Base-by-base conservation (phyloP, 2,797 vertebrate genomes). In the Odontamblyopus rebecca region DNA sequence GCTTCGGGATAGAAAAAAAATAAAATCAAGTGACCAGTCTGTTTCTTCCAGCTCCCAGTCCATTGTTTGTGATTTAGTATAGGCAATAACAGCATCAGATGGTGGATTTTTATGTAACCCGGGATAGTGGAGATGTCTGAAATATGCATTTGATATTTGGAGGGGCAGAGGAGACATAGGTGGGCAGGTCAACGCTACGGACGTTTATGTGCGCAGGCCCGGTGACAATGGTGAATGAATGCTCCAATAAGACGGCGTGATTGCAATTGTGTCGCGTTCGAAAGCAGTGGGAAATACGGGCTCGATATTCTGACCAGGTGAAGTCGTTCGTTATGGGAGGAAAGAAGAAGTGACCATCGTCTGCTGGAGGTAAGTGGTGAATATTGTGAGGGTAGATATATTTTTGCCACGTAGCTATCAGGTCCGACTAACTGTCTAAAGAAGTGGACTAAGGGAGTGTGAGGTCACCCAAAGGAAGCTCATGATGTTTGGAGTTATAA, bases 121-220 rank as follows among this genome's bases (percentile, higher is more conserved):
- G 63, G 18, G 23, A 77, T 78, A 66, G 78, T 71, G 79, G 67
- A 76, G 73, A 86, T 87, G 87, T 76, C 84, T 87, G 85, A 91
- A 93, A 91, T 91, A 92, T 90, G 83, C 84, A 89, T 91, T 89
- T 91, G 84, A 91, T 90, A 81, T 87, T 88, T 73, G 73, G 82
- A 76, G 84, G 69, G 32, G 2, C 57, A 38, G 70, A 72, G 76
- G 64, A 86, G 76, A 61, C 73, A 68, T 74, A 79, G 86, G 83
- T 83, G 83, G 70, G 41, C 73, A 83, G 88, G 90, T 88, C 86
- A 89, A 76, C 67, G 77, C 80, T 74, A 69, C 5, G 7, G 75
- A 71, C 72, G 83, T 91, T 89, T 87, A 88, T 88, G 87, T 76
- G 61, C 23, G 71, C 78, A 60, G 75, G 68, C 73, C 65, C n/a